Conservation (phyloP, 2,113 vertebrate genomes). For the Globicephala melas region DNA sequence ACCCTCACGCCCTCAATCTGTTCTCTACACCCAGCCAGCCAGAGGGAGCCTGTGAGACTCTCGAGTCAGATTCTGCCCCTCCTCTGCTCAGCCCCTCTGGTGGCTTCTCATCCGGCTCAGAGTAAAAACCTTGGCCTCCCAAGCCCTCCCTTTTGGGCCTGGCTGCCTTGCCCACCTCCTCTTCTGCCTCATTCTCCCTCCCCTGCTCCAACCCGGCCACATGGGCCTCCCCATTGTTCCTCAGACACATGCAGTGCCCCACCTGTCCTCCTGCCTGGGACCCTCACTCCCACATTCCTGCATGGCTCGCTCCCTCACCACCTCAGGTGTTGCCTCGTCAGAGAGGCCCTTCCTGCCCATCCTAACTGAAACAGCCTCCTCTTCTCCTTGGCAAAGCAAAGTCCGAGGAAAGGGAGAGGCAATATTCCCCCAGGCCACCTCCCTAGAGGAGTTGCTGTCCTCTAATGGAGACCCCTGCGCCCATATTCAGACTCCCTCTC, state of each 20-base stretch:
- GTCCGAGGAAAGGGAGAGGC: background rate
- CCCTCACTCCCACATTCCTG: background rate
- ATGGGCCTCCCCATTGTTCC: background rate
- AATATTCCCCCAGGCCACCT: background rate
- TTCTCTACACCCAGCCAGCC: background rate
- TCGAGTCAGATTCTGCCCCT: background rate
- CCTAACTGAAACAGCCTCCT: background rate
- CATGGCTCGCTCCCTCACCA: background rate
- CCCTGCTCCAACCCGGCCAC: background rate
- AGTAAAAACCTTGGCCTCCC: background rate
- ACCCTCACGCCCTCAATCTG: background rate
- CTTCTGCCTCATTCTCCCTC: background rate
- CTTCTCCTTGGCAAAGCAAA: background rate
- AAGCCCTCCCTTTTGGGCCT: background rate
- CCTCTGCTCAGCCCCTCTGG: background rate
- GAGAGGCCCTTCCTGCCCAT: background rate
- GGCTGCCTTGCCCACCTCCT: background rate
- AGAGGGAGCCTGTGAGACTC: background rate
- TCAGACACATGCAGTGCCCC: background rate
- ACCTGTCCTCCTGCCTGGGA: background rate
- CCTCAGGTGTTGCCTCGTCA: background rate
- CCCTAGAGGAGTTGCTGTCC: background rate
- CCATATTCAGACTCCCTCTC: background rate
- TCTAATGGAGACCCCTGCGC: background rate
- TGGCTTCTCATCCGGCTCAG: background rate